Evolutionary conservation across 2,888 invertebrate genomes (phyloP).

Genomic region (Oligia latruncula): DNA sequence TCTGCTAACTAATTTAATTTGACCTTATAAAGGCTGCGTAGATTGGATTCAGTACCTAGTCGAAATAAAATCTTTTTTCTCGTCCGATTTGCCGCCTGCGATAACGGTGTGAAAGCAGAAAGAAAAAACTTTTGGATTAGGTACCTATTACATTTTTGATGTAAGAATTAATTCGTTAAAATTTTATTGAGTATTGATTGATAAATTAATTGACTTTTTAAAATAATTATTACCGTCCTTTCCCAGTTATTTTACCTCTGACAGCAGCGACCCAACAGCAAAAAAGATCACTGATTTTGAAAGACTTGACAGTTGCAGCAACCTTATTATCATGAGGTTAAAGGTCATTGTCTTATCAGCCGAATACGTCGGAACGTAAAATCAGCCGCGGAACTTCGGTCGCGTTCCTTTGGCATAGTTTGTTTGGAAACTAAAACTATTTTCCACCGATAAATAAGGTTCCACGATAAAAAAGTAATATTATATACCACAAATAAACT

Average conservation of each 20-base stretch:
- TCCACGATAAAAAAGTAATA: conserved; percentile 15
- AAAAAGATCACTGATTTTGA: no score
- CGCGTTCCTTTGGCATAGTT: no score
- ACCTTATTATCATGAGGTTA: no score
- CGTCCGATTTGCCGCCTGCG: neutral
- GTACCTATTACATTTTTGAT: neutral
- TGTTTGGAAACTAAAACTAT: neutral
- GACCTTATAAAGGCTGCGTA: neutral
- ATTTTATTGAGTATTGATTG: neutral
- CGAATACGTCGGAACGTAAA: no score
- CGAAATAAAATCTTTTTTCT: neutral
- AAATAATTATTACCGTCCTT: no score
- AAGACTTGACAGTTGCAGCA: no score
- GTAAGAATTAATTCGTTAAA: neutral
- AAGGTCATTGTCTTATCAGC: no score
- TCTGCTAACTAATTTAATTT: no score
- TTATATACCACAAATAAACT: conserved; percentile 3
- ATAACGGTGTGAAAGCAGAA: neutral
- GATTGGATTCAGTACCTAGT: neutral
- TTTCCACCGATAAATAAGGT: neutral
- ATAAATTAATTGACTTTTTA: no score
- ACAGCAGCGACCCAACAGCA: no score
- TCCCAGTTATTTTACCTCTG: no score
- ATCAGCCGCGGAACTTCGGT: no score
- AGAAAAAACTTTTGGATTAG: neutral